Conservation (phyloP, 2,888 invertebrate species). For the Alloscopus bannaensis region DNA sequence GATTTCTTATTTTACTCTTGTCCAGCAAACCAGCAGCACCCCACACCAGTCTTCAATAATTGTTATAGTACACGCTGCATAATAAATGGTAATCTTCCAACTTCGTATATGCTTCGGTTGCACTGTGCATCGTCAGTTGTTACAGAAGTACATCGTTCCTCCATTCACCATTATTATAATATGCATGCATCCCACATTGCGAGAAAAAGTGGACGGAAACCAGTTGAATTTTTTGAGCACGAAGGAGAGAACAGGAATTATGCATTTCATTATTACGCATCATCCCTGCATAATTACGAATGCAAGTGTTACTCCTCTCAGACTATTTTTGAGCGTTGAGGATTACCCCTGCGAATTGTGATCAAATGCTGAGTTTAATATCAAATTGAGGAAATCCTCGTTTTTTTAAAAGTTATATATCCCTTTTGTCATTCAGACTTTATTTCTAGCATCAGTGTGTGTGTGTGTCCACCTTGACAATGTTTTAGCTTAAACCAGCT, state of each 20-base stretch:
- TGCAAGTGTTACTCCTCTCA: too few species aligned
- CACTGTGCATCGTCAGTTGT: too few species aligned
- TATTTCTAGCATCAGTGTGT: not conserved
- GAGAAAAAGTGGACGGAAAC: slow-evolving; percentile 37
- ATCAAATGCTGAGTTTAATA: slow-evolving; percentile 10
- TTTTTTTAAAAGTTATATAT: too few species aligned
- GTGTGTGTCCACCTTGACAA: slow-evolving; percentile 1
- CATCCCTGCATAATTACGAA: too few species aligned
- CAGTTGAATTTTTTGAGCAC: slow-evolving; percentile 30
- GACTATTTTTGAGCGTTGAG: too few species aligned
- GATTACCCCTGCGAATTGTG: not conserved
- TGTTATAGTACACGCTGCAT: too few species aligned
- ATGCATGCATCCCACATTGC: too few species aligned
- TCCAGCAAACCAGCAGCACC: slow-evolving; percentile 17
- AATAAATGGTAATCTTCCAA: slow-evolving; percentile 19
- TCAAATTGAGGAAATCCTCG: slow-evolving; percentile 45
- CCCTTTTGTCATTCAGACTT: slow-evolving; percentile 13
- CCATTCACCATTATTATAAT: too few species aligned
- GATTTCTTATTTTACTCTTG: slow-evolving; percentile 2
- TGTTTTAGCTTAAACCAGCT: too few species aligned
- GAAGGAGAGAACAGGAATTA: slow-evolving; percentile 58
- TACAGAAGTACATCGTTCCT: too few species aligned
- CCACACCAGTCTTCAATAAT: too few species aligned
- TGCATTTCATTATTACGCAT: slow-evolving; percentile 51
- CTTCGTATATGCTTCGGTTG: slow-evolving; percentile 8